phyloP scores from a whole-genome alignment of 64 coral and sea anemone genomes.

The Platygyra sinensis region DNA sequence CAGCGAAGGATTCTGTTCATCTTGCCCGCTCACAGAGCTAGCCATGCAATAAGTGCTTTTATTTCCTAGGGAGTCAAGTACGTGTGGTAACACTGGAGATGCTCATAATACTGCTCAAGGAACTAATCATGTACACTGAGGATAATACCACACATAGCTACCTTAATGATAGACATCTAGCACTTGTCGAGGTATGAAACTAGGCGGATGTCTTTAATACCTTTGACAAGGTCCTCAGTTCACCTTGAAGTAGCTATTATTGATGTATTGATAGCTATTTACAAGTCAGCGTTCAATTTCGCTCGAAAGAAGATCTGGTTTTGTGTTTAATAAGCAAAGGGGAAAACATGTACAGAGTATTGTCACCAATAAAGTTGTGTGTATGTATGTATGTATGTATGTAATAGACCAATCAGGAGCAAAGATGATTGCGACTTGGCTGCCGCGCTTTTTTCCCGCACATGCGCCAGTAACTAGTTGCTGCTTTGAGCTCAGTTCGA shows the following conservation, averaged over 20 bases:
- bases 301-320: no score
- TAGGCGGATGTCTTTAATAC: not conserved
- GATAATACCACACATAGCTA: conserved; percentile 42
- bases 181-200: conserved; percentile 80
- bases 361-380: no score
- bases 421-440: not conserved
- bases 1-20: no score
- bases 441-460: not conserved
- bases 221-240: not conserved
- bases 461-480: not conserved
- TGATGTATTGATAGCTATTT: no score
- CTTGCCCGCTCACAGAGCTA: not conserved
- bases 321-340: no score
- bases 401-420: no score
- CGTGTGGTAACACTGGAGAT: conserved; percentile 91
- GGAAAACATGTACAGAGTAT: no score
- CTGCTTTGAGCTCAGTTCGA: no score
- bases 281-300: no score
- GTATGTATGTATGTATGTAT: no score
- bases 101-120: conserved; percentile 81
- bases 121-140: conserved; percentile 70
- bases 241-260: not conserved
- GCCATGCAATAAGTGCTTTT: not conserved
- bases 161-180: conserved; percentile 81
- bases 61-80: conserved; percentile 84